phyloP scores from a whole-genome alignment of 2,888 invertebrate genomes.

The Zygogramma bicolorata region DNA sequence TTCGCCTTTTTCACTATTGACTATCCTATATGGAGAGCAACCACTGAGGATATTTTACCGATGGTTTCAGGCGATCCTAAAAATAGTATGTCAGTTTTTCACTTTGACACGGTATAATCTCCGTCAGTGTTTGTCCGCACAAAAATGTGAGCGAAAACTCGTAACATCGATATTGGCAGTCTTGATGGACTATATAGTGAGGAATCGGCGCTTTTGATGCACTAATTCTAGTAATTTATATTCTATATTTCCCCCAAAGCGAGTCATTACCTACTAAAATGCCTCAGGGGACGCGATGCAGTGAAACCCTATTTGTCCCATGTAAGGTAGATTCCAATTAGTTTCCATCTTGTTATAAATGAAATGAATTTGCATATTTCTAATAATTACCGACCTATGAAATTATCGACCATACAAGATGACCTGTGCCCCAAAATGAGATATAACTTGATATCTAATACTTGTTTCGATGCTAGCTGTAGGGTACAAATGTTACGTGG shows the following conservation, averaged over 20 bases:
- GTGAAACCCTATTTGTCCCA: constrained; percentile 40
- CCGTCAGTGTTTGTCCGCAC: neutral
- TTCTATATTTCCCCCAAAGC: constrained; percentile 11
- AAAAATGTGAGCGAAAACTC: neutral
- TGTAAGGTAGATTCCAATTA: constrained; percentile 47
- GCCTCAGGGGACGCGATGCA: constrained; percentile 13
- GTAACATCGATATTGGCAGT: neutral
- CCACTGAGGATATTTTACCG: neutral
- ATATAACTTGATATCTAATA: constrained; percentile 25
- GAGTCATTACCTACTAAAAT: constrained; percentile 13
- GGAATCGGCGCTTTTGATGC: constrained; percentile 16
- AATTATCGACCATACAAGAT: constrained; percentile 27
- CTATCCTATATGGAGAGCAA: neutral
- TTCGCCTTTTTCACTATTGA: neutral
- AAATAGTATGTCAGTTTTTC: neutral
- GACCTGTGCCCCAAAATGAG: constrained; percentile 39
- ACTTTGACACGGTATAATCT: neutral
- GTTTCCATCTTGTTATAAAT: constrained; percentile 27
- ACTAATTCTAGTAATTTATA: constrained; percentile 19
- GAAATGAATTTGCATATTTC: constrained; percentile 28
- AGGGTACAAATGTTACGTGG: neutral
- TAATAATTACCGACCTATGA: constrained; percentile 34
- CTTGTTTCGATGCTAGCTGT: constrained; percentile 20
- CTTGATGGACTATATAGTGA: neutral
- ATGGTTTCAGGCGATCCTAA: neutral